phyloP scores from a whole-genome alignment of 2,888 invertebrate species.

The Papilio gigon region DNA sequence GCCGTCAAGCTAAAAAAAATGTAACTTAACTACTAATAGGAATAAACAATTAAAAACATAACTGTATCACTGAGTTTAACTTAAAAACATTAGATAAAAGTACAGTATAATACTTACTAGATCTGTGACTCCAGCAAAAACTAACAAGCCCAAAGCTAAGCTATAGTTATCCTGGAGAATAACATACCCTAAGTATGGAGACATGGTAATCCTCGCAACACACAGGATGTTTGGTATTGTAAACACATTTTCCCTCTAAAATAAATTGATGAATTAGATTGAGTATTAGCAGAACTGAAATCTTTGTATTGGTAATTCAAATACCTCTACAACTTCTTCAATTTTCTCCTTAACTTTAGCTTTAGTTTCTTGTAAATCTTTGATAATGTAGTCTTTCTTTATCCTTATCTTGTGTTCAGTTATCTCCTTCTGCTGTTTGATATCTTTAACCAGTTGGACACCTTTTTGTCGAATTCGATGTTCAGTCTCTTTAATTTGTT shows the following conservation, averaged over 20 bases:
- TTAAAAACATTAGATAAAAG: too few species aligned
- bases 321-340: slow-evolving; percentile 88
- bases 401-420: slow-evolving; percentile 77
- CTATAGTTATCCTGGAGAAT: slow-evolving; percentile 91
- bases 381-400: slow-evolving; percentile 84
- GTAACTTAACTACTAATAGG: not conserved
- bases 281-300: not conserved
- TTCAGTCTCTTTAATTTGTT: slow-evolving; percentile 83
- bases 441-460: slow-evolving; percentile 73
- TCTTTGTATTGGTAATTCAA: not conserved
- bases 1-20: slow-evolving; percentile 89
- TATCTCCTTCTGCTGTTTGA: slow-evolving; percentile 72
- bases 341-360: slow-evolving; percentile 87
- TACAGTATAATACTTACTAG: slow-evolving; percentile 82
- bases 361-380: slow-evolving; percentile 87
- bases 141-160: slow-evolving; percentile 90
- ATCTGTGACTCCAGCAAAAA: slow-evolving; percentile 95
- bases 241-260: slow-evolving; percentile 92
- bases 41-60: too few species aligned
- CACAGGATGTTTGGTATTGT: slow-evolving; percentile 97
- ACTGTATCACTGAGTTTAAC: too few species aligned
- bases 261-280: slow-evolving; percentile 39
- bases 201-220: slow-evolving; percentile 90
- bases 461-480: slow-evolving; percentile 73
- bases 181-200: slow-evolving; percentile 94